Base-by-base conservation (phyloP, 2,797 vertebrate species). In the Acestrorhynchus altus region DNA sequence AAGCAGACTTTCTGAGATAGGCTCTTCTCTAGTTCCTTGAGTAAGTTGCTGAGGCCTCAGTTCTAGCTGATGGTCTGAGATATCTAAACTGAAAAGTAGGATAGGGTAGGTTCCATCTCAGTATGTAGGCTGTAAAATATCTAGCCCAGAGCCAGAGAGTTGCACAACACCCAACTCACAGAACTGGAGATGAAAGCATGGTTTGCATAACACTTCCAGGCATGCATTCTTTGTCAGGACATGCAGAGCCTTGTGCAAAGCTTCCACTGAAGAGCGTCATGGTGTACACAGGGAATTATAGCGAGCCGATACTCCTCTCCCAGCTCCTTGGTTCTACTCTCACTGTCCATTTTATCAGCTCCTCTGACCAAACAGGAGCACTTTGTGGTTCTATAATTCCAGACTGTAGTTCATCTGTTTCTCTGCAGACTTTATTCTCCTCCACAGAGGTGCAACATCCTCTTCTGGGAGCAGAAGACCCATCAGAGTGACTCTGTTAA, bases 191-290 rank as follows among this genome's bases (percentile, higher is more conserved):
- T 74, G 70, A 81, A 73, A 74, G 51, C 67, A 70, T 70, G 76
- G 83, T 52, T 76, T 81, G 75, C 83, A 78, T 82, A 85, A 84
- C 88, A 86, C 42, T 76, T 44, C 20, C 68, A 86, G 79, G 83
- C 73, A 54, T 74, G 82, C 18, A 15, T 49, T 83, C 74, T 78
- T 79, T 80, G 83, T 76, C 42, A 72, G 77, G 76, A 87, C 90
- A 63, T 90, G 92, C 83, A 75, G 39, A 5, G 49, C 77, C 82
- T 85, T 80, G 86, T 1, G 26, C 12, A 60, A 40, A 28, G 18
- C 51, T 76, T 54, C 49, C 39, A 47, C 42, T 61, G 46, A 26
- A 13, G 24, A 3, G 28, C 16, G 0, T 20, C 10, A 20, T 64
- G 39, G 35, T 15, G 8, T 60, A 8, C 13, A 35, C 15, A 60